Conservation (phyloP, 2,113 vertebrate species). For the Sprattus sprattus region DNA sequence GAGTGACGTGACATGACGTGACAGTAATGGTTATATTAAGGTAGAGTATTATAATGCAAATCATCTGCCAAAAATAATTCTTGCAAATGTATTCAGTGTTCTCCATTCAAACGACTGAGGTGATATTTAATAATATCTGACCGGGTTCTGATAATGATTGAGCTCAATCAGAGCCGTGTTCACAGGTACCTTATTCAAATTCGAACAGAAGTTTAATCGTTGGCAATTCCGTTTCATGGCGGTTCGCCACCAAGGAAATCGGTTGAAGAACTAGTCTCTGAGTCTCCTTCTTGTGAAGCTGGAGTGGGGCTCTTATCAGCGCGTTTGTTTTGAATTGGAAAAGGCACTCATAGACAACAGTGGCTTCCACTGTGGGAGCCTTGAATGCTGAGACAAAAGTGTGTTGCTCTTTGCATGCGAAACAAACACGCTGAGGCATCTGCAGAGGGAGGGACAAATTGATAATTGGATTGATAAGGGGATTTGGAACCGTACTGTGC, state of each 20-base stretch:
- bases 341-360: not conserved
- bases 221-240: not conserved
- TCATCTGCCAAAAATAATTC: not conserved
- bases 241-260: conserved; percentile 36
- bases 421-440: not conserved
- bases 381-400: not conserved
- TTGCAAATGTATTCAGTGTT: not conserved
- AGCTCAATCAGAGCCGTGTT: not conserved
- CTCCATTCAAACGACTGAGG: not conserved
- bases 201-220: not conserved
- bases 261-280: not conserved
- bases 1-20: no score
- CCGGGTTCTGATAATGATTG: not conserved
- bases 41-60: not conserved
- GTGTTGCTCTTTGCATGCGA: not conserved
- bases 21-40: not conserved
- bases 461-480: not conserved
- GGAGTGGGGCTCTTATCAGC: not conserved
- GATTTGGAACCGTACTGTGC: not conserved
- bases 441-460: not conserved
- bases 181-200: not conserved
- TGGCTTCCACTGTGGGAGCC: not conserved
- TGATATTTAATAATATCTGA: not conserved
- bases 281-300: not conserved
- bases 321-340: not conserved